phyloP scores from a whole-genome alignment of 2,797 vertebrate species.

The Acrocephalus scirpaceus region DNA sequence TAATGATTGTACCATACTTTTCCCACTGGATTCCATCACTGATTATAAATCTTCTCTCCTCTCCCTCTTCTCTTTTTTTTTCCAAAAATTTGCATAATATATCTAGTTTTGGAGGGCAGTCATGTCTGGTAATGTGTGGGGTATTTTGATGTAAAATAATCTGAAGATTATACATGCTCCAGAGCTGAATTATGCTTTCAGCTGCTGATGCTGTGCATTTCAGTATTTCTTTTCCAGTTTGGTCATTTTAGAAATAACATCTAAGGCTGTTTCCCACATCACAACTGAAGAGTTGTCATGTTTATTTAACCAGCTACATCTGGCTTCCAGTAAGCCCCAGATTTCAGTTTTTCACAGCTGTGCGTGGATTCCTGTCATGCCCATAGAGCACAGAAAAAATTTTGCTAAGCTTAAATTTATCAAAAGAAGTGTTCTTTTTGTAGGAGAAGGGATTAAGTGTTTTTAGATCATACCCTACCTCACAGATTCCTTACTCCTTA shows the following conservation, averaged over 20 bases:
- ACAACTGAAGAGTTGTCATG: not conserved
- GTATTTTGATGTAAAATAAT: not conserved
- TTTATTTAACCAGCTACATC: conserved; percentile 45
- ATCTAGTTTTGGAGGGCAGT: not conserved
- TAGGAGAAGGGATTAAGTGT: not conserved
- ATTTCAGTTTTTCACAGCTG: not conserved
- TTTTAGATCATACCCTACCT: not conserved
- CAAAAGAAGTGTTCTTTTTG: not conserved
- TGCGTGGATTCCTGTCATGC: not conserved
- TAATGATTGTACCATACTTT: not conserved
- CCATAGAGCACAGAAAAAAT: not conserved
- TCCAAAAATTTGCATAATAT: not conserved
- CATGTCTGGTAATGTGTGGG: not conserved
- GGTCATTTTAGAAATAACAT: conserved; percentile 10
- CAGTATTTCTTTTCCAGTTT: not conserved
- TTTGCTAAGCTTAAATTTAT: not conserved
- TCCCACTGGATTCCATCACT: not conserved
- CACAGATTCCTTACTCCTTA: not conserved
- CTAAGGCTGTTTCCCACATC: not conserved
- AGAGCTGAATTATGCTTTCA: not conserved
- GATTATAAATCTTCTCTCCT: not conserved
- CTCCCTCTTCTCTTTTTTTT: too few relatives aligned
- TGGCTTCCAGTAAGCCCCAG: conserved; percentile 19
- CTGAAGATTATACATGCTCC: not conserved
- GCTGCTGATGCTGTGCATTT: not conserved